Evolutionary conservation across 2,888 invertebrate species (phyloP).

Genomic region (Pristionchus mayeri): DNA sequence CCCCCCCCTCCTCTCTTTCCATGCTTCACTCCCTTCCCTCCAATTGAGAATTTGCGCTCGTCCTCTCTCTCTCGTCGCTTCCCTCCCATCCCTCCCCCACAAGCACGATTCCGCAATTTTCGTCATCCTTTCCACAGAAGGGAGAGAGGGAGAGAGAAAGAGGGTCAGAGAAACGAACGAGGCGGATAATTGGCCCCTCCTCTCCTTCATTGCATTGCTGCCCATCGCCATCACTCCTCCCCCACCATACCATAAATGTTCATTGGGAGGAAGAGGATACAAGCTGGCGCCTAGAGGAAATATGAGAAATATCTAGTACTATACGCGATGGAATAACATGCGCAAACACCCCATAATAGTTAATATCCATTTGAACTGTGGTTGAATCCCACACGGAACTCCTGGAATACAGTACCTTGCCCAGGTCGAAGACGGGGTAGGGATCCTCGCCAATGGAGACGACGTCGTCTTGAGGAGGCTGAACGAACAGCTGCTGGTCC

Average conservation of each 20-base stretch:
- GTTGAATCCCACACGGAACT: not conserved
- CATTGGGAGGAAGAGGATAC: not conserved
- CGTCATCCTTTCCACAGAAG: not conserved
- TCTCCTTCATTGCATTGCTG: no score
- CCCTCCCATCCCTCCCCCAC: not conserved
- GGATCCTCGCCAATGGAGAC: not conserved
- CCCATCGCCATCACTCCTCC: no score
- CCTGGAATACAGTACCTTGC: slow-evolving; percentile 25
- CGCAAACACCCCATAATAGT: no score
- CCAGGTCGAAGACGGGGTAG: slow-evolving; percentile 12
- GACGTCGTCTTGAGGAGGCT: not conserved
- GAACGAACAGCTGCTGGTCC: slow-evolving; percentile 14
- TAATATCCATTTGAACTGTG: not conserved
- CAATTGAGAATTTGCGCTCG: not conserved
- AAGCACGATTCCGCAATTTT: no score
- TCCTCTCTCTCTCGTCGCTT: not conserved
- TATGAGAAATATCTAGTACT: no score
- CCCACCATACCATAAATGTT: not conserved
- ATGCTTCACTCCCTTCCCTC: slow-evolving; percentile 8
- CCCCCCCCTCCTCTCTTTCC: not conserved
- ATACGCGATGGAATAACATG: no score
- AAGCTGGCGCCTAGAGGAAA: no score
- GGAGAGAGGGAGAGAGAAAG: no score
- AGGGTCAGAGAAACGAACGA: no score
- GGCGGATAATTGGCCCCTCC: no score